phyloP scores from a whole-genome alignment of 2,113 vertebrate species.

The Lepidiolamprologus cunningtoni region DNA sequence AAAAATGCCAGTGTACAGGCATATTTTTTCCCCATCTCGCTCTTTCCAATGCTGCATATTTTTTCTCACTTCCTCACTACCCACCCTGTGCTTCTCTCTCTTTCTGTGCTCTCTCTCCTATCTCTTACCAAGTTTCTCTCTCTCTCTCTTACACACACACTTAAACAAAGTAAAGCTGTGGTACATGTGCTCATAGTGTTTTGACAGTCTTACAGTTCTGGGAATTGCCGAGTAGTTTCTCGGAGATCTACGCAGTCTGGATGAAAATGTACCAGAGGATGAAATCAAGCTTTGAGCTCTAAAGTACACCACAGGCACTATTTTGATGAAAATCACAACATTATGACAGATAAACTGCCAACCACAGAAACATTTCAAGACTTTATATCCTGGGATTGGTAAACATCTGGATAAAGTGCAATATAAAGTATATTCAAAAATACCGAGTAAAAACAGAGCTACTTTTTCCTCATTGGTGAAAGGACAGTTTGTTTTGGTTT shows the following conservation, averaged over 20 bases:
- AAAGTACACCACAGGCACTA: neutral
- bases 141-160: neutral
- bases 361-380: neutral
- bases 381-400: neutral
- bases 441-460: neutral
- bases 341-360: neutral
- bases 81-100: neutral
- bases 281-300: neutral
- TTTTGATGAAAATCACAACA: neutral
- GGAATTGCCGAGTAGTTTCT: conserved; percentile 37
- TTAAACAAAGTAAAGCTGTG: neutral
- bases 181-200: conserved; percentile 28
- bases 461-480: neutral
- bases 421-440: neutral
- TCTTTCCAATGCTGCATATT: neutral
- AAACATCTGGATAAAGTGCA: conserved; percentile 10
- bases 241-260: conserved; percentile 1
- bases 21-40: neutral
- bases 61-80: neutral
- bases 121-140: neutral
- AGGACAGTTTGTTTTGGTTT: neutral
- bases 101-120: neutral
- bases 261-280: conserved; percentile 15
- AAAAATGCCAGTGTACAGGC: conserved; percentile 16
- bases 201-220: conserved; percentile 28